A percentile compares a stretch with the other conserved stretches of the same genome.
phyloP scores from a whole-genome alignment of 37 sponge, comb jelly and placozoan genomes.

The Dysidea cf. avara region DNA sequence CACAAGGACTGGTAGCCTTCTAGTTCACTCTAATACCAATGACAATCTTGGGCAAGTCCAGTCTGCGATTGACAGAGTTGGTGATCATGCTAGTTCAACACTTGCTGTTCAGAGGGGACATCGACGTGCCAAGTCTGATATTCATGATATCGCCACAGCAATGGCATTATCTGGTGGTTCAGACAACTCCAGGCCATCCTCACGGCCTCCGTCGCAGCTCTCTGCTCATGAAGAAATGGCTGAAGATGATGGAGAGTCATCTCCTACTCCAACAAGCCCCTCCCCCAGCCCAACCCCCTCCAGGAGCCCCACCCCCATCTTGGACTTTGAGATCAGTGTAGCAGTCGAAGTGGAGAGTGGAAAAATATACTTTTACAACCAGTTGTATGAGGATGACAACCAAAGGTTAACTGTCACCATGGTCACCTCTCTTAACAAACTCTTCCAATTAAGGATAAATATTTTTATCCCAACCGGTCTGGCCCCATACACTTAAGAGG shows the following conservation, averaged over 20 bases:
- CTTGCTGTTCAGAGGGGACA: neutral
- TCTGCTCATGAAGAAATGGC: neutral
- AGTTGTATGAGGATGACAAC: no score
- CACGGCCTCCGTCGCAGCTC: constrained; percentile 5
- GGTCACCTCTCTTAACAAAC: no score
- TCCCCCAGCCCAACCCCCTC: constrained; percentile 6
- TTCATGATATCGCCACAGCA: constrained; percentile 9
- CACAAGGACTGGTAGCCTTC: no score
- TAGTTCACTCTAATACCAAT: no score
- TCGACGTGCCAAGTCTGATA: constrained; percentile 22
- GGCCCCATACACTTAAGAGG: no score
- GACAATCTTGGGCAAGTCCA: no score
- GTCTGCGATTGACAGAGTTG: no score
- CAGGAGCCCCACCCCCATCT: constrained; percentile 5
- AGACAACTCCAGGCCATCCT: neutral
- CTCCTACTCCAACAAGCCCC: neutral
- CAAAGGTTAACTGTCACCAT: no score
- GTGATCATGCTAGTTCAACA: no score
- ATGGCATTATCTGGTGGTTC: neutral
- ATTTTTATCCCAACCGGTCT: no score
- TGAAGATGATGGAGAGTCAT: neutral
- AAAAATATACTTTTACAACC: neutral
- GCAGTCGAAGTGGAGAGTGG: constrained; percentile 70
- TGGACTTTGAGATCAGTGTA: constrained; percentile 64
- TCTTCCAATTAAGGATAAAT: no score